Base-by-base conservation (phyloP, 2,888 invertebrate genomes). In the Troides oblongomaculatus region DNA sequence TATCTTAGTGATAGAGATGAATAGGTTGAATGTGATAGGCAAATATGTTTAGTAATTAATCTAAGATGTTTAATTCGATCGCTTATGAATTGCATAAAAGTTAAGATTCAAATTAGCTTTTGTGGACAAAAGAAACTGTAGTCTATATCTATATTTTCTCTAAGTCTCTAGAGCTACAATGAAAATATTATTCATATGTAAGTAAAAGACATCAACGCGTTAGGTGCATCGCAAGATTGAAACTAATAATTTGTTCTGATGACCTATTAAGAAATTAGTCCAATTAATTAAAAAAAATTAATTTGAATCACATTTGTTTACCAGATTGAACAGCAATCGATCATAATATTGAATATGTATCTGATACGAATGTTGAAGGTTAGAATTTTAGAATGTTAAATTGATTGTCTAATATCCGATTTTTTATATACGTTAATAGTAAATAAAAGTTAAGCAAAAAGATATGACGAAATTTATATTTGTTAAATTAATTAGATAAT, bases 171-270 rank as follows among this genome's bases (percentile, higher is more conserved):
- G 14, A 46, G 46, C 46, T 46, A 10, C 14, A 3, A 46, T 14
- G 12, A 46, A 14, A 46, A 46, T 14, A 12, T 46, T 46, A 14
- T 17, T 14, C 14, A 4, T 46, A 14, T 2, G 1, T 46, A 46
- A 21, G 56, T 72, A 77, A 77, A 78, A 79, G 78, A 79, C 78
- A 77, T 77, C 76, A 77, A 78, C 79, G 79, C 66, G 74, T 62
- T 62, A 56, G 17, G 39, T 14, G 46, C 46, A 4, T 14, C 46
- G 3, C 56, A 56, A 56, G 4, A 8, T 21, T 56, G n/a, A 10
- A 56, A 2, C 14, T 6, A 14, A 18, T 53, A 63, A 43, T 18
- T 10, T 58, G 12, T n/a, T 30, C 46, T 25, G 25, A 25, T 58
- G 59, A 59, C 10, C 39, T 57, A 57, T 58, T 10, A 58, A 59